Evolutionary conservation across 2,113 vertebrate genomes (phyloP), one percentile per base, ranked within the genome.

Genomic region (human): DNA sequence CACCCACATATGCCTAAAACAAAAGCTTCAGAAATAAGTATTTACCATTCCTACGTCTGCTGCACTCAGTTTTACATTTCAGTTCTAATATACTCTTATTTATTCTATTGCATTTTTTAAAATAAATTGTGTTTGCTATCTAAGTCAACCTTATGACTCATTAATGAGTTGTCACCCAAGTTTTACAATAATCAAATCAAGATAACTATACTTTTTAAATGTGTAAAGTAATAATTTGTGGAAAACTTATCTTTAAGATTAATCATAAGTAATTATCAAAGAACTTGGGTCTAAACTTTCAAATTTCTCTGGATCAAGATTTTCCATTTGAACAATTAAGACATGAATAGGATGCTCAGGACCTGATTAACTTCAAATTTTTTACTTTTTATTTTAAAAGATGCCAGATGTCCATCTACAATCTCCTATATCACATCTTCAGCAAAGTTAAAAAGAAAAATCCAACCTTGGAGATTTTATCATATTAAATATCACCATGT

Each of bases 121-220:
- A 64, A 27, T 50, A 90, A 79, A 50, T 22, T 59, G 12, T 52
- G 30, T n/a, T 90, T 86, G 43, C 43, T 61, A 55, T 35, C 30
- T 75, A 79, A 85, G 38, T n/a, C 38, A 64, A 89, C 38, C 82
- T 86, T 22, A 79, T 75, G 20, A 94, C 8, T 79, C 27, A 59
- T 70, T 75, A 96, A 43, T 57, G 22, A n/a, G 6, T n/a, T 89
- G 23, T 0, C 18, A 81, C 8, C 1, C 30, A 88, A 66, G 59
- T 81, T 88, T 45, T 2, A 45, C 79, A 95, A 85, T 35, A 55
- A 79, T 70, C 12, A 61, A 82, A 48, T 76, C 11, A 68, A 91
- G 79, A 92, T 35, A 89, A 93, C 13, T 16, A 52, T 27, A 95
- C 12, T 78, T 86, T 95, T 40, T 83, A 80, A 91, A 84, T 52